Conservation (phyloP, 64 coral and sea anemone genomes). For the Montipora sp. region DNA sequence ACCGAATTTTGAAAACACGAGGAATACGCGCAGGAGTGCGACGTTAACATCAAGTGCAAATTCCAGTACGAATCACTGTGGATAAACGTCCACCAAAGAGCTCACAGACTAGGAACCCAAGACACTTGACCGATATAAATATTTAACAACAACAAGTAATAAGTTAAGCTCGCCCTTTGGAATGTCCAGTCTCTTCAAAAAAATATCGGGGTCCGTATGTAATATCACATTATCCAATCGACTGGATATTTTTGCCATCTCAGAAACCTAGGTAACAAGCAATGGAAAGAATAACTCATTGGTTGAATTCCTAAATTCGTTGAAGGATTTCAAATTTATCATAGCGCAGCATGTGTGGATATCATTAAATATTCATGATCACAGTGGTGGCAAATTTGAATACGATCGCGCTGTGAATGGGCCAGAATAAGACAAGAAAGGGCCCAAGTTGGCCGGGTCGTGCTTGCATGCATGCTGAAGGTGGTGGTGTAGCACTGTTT, state of each 20-base stretch:
- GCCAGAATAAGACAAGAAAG: not conserved
- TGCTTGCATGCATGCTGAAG: no score
- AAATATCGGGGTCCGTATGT: constrained; percentile 1
- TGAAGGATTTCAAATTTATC: no score
- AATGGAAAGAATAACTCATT: no score
- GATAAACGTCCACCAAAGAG: not conserved
- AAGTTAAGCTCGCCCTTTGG: not conserved
- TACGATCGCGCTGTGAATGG: not conserved
- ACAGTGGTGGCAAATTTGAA: constrained; percentile 34
- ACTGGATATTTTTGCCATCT: constrained; percentile 19
- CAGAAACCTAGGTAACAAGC: not conserved
- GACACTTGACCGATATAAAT: not conserved
- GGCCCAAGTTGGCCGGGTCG: not conserved
- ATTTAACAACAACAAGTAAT: not conserved
- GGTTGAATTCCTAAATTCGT: no score
- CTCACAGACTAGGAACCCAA: not conserved
- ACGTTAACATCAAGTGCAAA: no score
- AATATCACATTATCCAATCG: not conserved
- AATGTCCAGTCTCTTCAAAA: constrained; percentile 17
- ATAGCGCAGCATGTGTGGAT: not conserved
- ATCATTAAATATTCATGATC: not conserved
- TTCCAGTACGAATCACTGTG: no score
- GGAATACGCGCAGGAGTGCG: not conserved
- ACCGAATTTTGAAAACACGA: not conserved
- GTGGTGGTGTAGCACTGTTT: no score